These are phyloP conservation scores for Poecilia velifera DNA, from an alignment of 2,797 vertebrate genomes.

Conservation along the genomic window DNA sequence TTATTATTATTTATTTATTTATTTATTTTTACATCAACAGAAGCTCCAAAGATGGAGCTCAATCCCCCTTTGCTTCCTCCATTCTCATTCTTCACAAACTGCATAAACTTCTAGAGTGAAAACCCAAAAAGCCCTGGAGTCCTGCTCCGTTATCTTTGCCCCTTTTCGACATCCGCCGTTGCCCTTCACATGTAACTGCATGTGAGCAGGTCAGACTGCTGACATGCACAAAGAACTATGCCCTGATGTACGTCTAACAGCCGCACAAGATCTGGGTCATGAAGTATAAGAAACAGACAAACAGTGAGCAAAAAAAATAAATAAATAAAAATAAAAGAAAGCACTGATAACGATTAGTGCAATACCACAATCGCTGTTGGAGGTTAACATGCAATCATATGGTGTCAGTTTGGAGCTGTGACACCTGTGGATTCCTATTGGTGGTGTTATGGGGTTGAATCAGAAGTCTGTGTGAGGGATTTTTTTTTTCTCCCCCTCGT, in stretches of 20 bases:
- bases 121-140: slow-evolving; percentile 3
- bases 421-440: slow-evolving; percentile 22
- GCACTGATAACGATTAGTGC: slow-evolving; percentile 48
- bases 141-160: slow-evolving; percentile 25
- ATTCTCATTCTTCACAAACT: slow-evolving; percentile 10
- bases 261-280: slow-evolving; percentile 14
- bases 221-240: slow-evolving; percentile 20
- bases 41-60: slow-evolving; percentile 11
- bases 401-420: slow-evolving; percentile 46
- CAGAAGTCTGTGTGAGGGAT: slow-evolving; percentile 9
- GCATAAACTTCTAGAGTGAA: slow-evolving; percentile 19
- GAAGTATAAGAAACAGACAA: slow-evolving; percentile 21
- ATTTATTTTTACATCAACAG: neutral
- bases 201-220: slow-evolving; percentile 26
- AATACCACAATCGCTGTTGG: slow-evolving; percentile 47
- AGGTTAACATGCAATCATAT: slow-evolving; percentile 37
- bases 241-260: slow-evolving; percentile 13
- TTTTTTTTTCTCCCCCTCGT: neutral
- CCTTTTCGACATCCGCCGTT: slow-evolving; percentile 23
- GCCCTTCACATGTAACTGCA: slow-evolving; percentile 26
- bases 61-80: neutral
- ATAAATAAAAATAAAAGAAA: too few species aligned
- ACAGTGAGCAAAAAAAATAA: slow-evolving; percentile 20
- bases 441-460: slow-evolving; percentile 18
- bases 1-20: neutral